Percentiles rank a stretch among this genome's conserved stretches.
These are phyloP conservation scores for Pachliopta kotzebuea DNA, from an alignment of 2,888 invertebrate species.

Conservation along the genomic window DNA sequence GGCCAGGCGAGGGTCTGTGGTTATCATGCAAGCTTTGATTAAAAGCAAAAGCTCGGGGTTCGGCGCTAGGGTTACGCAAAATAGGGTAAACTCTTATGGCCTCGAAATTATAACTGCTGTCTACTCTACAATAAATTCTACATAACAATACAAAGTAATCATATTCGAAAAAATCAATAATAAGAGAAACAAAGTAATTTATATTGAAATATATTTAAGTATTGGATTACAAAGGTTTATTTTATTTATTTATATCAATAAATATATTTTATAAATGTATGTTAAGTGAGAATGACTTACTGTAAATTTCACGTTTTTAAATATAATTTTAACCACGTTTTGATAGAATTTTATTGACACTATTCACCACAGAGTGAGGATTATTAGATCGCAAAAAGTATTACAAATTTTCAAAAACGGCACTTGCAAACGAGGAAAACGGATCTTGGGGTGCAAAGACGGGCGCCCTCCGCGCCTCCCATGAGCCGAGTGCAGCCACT, in stretches of 20 bases:
- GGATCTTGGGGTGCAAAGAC: conserved; percentile 42
- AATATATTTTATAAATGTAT: not conserved
- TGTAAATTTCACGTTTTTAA: not conserved
- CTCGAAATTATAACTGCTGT: conserved; percentile 2
- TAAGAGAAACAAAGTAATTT: not conserved
- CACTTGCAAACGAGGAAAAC: not conserved
- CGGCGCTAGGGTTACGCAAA: conserved; percentile 35
- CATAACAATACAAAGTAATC: not conserved
- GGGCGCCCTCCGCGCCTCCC: conserved; percentile 56
- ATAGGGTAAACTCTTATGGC: conserved; percentile 32
- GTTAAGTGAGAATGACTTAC: not conserved
- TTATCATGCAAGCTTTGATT: conserved; percentile 74
- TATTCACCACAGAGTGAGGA: not conserved
- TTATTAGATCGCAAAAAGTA: not conserved
- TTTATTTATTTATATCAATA: not conserved
- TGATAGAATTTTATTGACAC: not conserved
- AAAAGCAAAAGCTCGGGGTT: conserved; percentile 69
- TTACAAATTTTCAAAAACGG: not conserved
- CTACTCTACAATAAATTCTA: not conserved
- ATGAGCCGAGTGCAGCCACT: conserved; percentile 66
- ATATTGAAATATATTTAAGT: not conserved
- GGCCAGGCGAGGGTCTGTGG: conserved; percentile 45
- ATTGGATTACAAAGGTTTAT: not conserved
- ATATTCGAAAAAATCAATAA: not conserved
- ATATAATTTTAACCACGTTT: too few species aligned